phyloP scores from a whole-genome alignment of 1,140 invertebrate genomes.

The Tetramorium alpestre region DNA sequence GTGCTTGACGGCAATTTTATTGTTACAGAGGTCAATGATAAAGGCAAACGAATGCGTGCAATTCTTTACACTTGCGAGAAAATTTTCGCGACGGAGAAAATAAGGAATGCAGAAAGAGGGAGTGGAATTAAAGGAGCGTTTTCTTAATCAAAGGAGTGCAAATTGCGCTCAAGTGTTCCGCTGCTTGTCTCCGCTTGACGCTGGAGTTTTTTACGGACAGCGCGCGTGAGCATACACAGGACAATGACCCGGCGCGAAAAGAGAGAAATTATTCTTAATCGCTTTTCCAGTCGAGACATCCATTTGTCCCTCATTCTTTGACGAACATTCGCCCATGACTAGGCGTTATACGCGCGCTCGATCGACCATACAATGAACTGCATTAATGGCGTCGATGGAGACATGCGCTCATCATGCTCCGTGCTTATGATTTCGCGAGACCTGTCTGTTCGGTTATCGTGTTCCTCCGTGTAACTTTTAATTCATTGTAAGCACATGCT shows the following conservation, averaged over 20 bases:
- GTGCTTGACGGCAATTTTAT: conserved; percentile 4
- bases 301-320: conserved; percentile 21
- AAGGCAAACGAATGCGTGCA: conserved; percentile 25
- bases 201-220: neutral
- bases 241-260: conserved; percentile 5
- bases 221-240: neutral
- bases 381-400: conserved; percentile 11
- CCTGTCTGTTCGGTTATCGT: neutral
- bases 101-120: neutral
- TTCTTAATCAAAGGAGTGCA: conserved; percentile 39
- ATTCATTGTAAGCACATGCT: neutral
- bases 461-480: neutral
- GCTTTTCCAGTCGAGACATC: conserved; percentile 19
- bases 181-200: neutral
- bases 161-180: conserved; percentile 34
- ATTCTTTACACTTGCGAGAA: neutral
- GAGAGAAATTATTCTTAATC: conserved; percentile 23
- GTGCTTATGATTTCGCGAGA: neutral
- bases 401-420: neutral
- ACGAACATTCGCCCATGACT: conserved; percentile 23
- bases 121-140: neutral
- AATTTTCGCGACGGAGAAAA: conserved; percentile 16
- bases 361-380: conserved; percentile 30
- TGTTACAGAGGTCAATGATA: conserved; percentile 12
- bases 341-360: neutral